Evolutionary conservation across 1,140 invertebrate genomes (phyloP).

Genomic region (Brachionus sp.): DNA sequence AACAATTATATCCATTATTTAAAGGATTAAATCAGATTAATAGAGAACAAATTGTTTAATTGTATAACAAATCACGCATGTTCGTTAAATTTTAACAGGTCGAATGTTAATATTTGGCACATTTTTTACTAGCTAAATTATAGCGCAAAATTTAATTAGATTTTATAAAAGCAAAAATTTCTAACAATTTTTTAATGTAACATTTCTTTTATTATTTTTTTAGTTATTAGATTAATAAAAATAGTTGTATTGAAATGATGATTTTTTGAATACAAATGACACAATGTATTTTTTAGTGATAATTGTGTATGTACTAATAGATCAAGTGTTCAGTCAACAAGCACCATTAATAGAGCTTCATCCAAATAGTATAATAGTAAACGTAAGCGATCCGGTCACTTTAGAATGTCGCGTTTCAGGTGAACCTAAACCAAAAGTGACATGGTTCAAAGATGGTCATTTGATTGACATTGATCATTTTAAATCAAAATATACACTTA

Average conservation of each 20-base stretch:
- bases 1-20: background rate
- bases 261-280: background rate
- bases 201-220: background rate
- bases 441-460: slow-evolving; percentile 57
- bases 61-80: background rate
- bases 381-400: slow-evolving; percentile 19
- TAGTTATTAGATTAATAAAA: background rate
- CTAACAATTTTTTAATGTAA: background rate
- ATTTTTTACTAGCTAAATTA: background rate
- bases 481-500: slow-evolving; percentile 6
- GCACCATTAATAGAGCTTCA: background rate
- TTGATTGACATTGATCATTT: slow-evolving; percentile 42
- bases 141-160: background rate
- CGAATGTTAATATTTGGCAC: background rate
- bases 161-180: background rate
- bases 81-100: background rate
- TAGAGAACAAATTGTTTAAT: background rate
- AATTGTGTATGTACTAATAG: background rate
- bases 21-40: background rate
- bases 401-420: slow-evolving; percentile 44
- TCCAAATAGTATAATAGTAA: slow-evolving; percentile 41
- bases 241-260: background rate
- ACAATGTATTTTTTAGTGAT: background rate
- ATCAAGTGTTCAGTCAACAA: background rate
- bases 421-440: slow-evolving; percentile 59